Percentiles rank a stretch among this genome's conserved stretches.
These are phyloP conservation scores for Drosophila demipolita DNA, from an alignment of 2,888 invertebrate genomes.

Conservation along the genomic window DNA sequence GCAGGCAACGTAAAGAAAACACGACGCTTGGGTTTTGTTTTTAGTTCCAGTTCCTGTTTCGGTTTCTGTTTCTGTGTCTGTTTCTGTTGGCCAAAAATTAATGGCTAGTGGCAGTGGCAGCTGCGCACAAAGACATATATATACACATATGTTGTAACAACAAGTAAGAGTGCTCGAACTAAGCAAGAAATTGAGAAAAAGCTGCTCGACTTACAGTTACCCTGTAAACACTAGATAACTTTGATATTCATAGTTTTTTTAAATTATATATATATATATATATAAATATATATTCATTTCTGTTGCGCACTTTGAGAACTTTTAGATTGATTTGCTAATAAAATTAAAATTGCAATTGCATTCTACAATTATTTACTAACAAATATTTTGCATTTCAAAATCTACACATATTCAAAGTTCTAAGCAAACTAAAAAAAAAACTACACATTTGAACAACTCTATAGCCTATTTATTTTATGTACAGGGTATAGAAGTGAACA, in stretches of 20 bases:
- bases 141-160: conserved; percentile 27
- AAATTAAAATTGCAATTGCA: background rate
- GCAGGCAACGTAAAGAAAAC: conserved; percentile 36
- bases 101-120: conserved; percentile 73
- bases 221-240: background rate
- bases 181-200: background rate
- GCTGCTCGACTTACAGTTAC: background rate
- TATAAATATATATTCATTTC: background rate
- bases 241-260: fast-evolving
- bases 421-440: no score
- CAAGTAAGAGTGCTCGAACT: background rate
- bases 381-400: background rate
- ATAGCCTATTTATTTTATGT: background rate
- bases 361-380: background rate
- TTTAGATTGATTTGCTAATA: background rate
- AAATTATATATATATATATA: no score
- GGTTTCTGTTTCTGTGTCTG: conserved; percentile 36
- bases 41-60: conserved; percentile 32
- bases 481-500: conserved; percentile 4
- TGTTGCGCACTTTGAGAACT: background rate
- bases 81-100: conserved; percentile 73
- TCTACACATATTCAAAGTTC: no score
- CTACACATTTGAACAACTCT: background rate
- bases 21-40: conserved; percentile 35
- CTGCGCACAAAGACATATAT: conserved; percentile 61